A percentile compares a stretch with the other conserved stretches of the same genome.
These are phyloP conservation scores for Loris lydekkerianus DNA, from an alignment of 2,797 vertebrate genomes.

Conservation along the genomic window DNA sequence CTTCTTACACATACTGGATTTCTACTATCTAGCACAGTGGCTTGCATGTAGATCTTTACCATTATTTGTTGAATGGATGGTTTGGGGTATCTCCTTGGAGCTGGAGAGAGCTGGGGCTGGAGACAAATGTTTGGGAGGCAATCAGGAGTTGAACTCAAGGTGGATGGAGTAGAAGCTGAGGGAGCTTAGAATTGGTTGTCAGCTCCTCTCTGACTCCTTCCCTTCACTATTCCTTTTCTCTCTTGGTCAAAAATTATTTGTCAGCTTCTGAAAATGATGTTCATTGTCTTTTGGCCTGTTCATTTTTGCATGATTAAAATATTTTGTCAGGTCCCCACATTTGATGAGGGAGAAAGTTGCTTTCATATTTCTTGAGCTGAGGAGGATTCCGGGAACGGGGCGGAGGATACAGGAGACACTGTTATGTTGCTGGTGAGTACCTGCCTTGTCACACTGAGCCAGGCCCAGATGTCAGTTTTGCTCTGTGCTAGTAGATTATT, in stretches of 20 bases:
- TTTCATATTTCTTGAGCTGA: background rate
- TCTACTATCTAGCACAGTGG: background rate
- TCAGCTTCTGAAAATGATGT: background rate
- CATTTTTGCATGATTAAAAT: background rate
- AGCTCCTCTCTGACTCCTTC: background rate
- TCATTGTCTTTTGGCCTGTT: background rate
- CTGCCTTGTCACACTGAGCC: background rate
- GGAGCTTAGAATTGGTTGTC: background rate
- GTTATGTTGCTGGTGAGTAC: background rate
- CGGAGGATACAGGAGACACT: background rate
- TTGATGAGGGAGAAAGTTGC: background rate
- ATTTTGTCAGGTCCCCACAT: background rate
- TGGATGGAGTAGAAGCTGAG: accelerated
- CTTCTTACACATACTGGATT: background rate
- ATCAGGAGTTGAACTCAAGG: background rate
- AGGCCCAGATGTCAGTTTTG: background rate
- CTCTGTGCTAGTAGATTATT: background rate
- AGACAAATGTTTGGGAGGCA: background rate
- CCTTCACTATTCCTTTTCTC: background rate
- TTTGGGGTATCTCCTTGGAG: background rate
- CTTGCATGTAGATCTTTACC: background rate
- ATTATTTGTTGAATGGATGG: background rate
- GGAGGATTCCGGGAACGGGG: background rate
- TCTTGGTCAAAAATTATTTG: background rate
- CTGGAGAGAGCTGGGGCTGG: background rate